Percentiles rank a stretch among this genome's conserved stretches.
Conservation (phyloP, 1,140 invertebrate genomes). For the Homarus americanus region DNA sequence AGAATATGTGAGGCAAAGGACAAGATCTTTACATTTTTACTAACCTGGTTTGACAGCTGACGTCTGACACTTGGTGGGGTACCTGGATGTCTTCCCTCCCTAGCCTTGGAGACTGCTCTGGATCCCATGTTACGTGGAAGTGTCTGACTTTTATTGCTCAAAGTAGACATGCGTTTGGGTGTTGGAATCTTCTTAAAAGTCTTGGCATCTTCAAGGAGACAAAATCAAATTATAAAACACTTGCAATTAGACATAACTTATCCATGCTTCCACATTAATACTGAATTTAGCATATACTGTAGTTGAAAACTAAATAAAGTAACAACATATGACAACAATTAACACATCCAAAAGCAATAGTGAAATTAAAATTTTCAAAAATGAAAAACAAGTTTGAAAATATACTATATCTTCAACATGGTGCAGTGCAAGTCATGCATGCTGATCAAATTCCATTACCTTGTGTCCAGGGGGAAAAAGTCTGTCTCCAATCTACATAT, state of each 20-base stretch:
- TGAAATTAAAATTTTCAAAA: background rate
- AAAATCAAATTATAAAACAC: background rate
- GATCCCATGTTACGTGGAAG: slow-evolving; percentile 67
- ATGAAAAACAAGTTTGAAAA: no score
- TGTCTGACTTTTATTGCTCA: slow-evolving; percentile 64
- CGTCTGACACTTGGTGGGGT: slow-evolving; percentile 48
- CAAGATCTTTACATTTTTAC: background rate
- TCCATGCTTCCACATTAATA: background rate
- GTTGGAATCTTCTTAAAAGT: slow-evolving; percentile 64
- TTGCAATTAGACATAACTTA: background rate
- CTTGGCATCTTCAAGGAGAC: slow-evolving; percentile 50
- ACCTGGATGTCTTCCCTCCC: slow-evolving; percentile 36
- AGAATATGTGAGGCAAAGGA: no score
- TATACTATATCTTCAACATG: no score
- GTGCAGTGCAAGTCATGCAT: no score
- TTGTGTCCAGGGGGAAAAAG: no score
- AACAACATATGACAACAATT: background rate
- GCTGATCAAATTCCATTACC: no score
- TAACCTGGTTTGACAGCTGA: slow-evolving; percentile 30
- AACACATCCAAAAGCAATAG: background rate
- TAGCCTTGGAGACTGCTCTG: slow-evolving; percentile 6
- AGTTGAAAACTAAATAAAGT: background rate
- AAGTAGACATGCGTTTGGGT: slow-evolving; percentile 18
- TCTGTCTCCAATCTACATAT: no score
- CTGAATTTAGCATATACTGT: background rate